Base-by-base conservation (phyloP, 2,113 vertebrate genomes). In the Perca fluviatilis region DNA sequence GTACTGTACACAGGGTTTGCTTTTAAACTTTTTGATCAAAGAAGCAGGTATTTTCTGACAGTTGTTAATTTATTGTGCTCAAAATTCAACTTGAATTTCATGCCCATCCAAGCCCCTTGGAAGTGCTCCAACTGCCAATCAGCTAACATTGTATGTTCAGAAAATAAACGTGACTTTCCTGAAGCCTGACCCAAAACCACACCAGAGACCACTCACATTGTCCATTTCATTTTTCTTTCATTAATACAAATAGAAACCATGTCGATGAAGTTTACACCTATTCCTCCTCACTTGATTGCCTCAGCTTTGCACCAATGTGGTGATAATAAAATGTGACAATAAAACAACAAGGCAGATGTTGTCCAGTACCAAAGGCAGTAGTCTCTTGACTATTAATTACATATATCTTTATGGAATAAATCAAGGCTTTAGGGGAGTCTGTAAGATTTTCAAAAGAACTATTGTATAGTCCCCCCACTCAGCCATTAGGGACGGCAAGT, bases 251-350 rank as follows among this genome's bases (percentile, higher is more conserved):
- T 74, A 23, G 66, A 88, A 79, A 80, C 70, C 81, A 56, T 36
- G 1, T 57, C 51, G 9, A 54, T 15, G 36, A 75, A 60, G 25
- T 65, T 27, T 43, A 15, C 53, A 69, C 30, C 51, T 54, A 25
- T 58, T 72, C 54, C 65, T 58, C 71, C 54, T 47, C 0, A 6
- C 33, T 63, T 73, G n/a, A 83, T 60, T 77, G 58, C 49, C 15
- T 51, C 56, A 56, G 40, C 40, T 77, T 63, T 68, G 63, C 66
- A 79, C 21, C n/a, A 56, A 21, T n/a, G 30, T 36, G 74, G 27
- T 46, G 46, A 68, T 80, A 70, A 89, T 86, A 71, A 82, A 86
- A 87, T n/a, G 58, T 82, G 84, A 89, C 72, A 83, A 77, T 88
- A 82, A 88, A 85, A 80, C 65, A 88, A 85, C 16, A 71, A 80